These are phyloP conservation scores for Macroteleia sp. DNA, from an alignment of 2,888 invertebrate species.

Conservation along the genomic window DNA sequence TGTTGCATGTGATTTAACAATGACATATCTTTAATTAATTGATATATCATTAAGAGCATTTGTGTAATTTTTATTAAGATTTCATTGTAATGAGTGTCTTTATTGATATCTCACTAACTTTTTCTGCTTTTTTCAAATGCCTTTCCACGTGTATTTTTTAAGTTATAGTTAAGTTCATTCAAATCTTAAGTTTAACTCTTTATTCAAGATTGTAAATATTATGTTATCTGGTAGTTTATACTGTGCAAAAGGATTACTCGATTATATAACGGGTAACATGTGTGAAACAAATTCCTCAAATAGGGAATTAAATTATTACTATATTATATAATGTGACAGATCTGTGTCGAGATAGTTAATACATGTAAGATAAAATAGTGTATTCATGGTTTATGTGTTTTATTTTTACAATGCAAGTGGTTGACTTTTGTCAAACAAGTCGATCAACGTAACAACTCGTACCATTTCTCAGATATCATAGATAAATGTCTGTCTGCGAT, in stretches of 20 bases:
- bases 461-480: conserved; percentile 30
- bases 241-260: conserved; percentile 9
- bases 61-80: no score
- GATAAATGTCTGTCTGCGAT: conserved; percentile 36
- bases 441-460: conserved; percentile 33
- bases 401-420: conserved; percentile 20
- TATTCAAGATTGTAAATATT: conserved; percentile 1
- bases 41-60: neutral
- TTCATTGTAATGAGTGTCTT: no score
- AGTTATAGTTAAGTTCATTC: no score
- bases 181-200: neutral
- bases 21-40: conserved; percentile 16
- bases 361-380: conserved; percentile 44
- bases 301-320: conserved; percentile 46
- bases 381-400: conserved; percentile 52
- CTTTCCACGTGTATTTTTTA: no score
- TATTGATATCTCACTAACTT: no score
- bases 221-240: conserved; percentile 15
- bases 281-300: conserved; percentile 32
- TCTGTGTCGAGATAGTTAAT: conserved; percentile 53
- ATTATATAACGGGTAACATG: conserved; percentile 21
- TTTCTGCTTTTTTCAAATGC: no score
- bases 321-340: conserved; percentile 57
- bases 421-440: conserved; percentile 41
- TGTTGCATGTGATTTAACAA: conserved; percentile 4